A percentile compares a stretch with the other conserved stretches of the same genome.
phyloP scores from a whole-genome alignment of 2,113 vertebrate genomes.

The Cacatua alba region DNA sequence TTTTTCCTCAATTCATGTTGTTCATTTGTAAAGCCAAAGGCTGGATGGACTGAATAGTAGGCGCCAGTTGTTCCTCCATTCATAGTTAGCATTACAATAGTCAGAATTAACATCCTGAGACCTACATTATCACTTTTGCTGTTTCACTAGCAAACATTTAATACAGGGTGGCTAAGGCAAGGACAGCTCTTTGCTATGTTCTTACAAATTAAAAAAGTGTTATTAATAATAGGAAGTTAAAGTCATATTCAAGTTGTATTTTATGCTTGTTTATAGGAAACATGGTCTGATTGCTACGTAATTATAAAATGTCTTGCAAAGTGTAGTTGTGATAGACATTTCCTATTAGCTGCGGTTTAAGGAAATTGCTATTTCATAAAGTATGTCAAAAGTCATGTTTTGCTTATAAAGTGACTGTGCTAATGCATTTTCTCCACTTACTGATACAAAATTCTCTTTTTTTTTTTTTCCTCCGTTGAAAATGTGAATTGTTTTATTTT shows the following conservation, averaged over 20 bases:
- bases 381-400: conserved; percentile 50
- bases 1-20: conserved; percentile 74
- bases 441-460: neutral
- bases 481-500: neutral
- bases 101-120: conserved; percentile 83
- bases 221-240: neutral
- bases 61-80: conserved; percentile 75
- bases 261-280: neutral
- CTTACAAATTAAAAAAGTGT: conserved; percentile 30
- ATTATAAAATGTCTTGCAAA: conserved; percentile 33
- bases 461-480: neutral
- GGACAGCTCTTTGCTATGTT: conserved; percentile 30
- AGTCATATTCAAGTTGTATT: neutral
- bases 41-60: conserved; percentile 78
- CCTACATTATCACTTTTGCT: conserved; percentile 75
- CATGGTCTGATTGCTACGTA: neutral
- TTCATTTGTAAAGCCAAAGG: conserved; percentile 83
- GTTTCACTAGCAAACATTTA: conserved; percentile 69
- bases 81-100: conserved; percentile 88
- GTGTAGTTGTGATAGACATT: conserved; percentile 35
- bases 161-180: conserved; percentile 66
- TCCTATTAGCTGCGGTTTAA: conserved; percentile 60
- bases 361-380: conserved; percentile 55
- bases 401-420: conserved; percentile 52
- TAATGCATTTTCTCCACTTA: neutral